Evolutionary conservation across 2,888 invertebrate genomes (phyloP).

Genomic region (Petrolisthes manimaculis): DNA sequence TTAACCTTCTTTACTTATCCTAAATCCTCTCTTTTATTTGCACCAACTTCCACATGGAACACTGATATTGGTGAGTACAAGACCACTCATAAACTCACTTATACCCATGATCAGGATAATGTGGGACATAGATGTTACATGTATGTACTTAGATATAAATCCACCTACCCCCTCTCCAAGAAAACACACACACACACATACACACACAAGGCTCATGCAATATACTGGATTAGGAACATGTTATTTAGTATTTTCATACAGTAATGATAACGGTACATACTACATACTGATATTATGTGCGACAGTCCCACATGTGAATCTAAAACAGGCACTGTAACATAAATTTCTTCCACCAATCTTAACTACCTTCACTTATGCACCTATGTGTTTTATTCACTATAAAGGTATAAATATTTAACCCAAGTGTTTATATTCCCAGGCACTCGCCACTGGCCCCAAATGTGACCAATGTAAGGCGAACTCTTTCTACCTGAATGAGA

Average conservation of each 20-base stretch:
- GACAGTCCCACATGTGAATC: neutral
- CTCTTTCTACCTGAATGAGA: constrained; percentile 84
- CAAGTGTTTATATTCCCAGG: constrained; percentile 69
- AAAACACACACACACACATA: too few relatives aligned
- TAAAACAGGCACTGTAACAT: neutral
- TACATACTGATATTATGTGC: too few relatives aligned
- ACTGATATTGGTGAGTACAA: constrained; percentile 48
- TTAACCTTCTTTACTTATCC: constrained; percentile 25
- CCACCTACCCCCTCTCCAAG: too few relatives aligned
- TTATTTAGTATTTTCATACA: too few relatives aligned
- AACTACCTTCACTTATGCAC: too few relatives aligned
- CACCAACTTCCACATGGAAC: constrained; percentile 49
- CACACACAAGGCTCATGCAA: too few relatives aligned
- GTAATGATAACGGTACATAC: too few relatives aligned
- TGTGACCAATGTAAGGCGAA: constrained; percentile 89
- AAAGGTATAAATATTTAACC: neutral
- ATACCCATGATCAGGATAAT: too few relatives aligned
- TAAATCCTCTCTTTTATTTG: constrained; percentile 49
- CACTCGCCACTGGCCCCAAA: constrained; percentile 81
- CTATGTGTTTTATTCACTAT: neutral
- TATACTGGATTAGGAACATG: too few relatives aligned
- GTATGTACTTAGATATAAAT: too few relatives aligned
- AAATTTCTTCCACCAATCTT: neutral
- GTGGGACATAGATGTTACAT: too few relatives aligned
- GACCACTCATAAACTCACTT: neutral